These are phyloP conservation scores for Lottia gigantea DNA, from an alignment of 2,888 invertebrate genomes.

Conservation along the genomic window DNA sequence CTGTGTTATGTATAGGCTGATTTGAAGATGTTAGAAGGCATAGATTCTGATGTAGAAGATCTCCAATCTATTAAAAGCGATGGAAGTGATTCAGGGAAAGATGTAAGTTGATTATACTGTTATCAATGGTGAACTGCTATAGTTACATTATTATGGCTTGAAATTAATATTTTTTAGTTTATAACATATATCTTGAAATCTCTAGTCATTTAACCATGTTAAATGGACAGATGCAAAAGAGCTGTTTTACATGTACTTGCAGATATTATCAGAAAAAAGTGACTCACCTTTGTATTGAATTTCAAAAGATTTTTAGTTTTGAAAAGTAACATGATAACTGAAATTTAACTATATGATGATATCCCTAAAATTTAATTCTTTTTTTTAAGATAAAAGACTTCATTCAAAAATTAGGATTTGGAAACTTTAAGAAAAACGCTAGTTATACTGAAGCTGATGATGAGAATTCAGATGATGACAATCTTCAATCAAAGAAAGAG, in stretches of 20 bases:
- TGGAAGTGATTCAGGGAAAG: constrained; percentile 20
- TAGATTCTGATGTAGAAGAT: constrained; percentile 44
- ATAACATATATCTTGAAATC: too few relatives aligned
- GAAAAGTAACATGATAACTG: too few relatives aligned
- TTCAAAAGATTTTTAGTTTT: too few relatives aligned
- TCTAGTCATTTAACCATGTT: too few relatives aligned
- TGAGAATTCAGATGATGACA: constrained; percentile 15
- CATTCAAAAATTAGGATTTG: constrained; percentile 43
- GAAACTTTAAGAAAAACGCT: constrained; percentile 32
- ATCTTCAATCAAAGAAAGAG: background rate
- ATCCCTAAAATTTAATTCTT: too few relatives aligned
- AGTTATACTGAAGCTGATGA: constrained; percentile 25
- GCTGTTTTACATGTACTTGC: too few relatives aligned
- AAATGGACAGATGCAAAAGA: too few relatives aligned
- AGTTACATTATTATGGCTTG: too few relatives aligned
- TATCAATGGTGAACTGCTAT: too few relatives aligned
- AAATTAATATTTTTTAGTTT: background rate
- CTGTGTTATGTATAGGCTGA: constrained; percentile 46
- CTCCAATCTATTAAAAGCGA: constrained; percentile 52
- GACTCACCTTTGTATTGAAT: too few relatives aligned
- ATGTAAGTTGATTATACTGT: constrained; percentile 34
- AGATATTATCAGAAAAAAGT: too few relatives aligned
- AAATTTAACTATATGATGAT: too few relatives aligned
- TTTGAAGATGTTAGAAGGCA: constrained; percentile 42
- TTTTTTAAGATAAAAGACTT: constrained; percentile 43